Conservation (phyloP, 2,797 vertebrate species). For the Peromyscus attwateri region DNA sequence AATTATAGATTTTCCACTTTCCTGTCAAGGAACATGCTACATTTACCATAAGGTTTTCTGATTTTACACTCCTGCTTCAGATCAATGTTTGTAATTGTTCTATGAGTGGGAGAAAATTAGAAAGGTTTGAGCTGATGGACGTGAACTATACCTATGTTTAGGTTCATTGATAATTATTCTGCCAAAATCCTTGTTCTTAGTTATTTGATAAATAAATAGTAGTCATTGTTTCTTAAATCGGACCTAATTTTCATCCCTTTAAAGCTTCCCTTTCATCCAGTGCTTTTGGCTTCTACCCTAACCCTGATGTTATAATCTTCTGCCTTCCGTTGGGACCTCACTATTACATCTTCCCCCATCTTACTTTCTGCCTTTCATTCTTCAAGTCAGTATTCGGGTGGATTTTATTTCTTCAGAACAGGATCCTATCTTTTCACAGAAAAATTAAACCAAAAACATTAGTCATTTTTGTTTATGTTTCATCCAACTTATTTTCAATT, state of each 20-base stretch:
- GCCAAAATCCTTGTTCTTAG: conserved; percentile 6
- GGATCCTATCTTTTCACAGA: neutral
- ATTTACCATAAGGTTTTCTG: conserved; percentile 19
- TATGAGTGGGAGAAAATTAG: conserved; percentile 21
- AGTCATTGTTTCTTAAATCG: neutral
- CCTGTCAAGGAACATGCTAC: neutral
- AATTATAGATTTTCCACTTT: conserved; percentile 40
- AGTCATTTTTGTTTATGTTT: conserved; percentile 40
- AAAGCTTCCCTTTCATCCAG: neutral
- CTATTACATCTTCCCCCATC: neutral
- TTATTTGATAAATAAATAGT: conserved; percentile 36
- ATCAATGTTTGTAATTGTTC: conserved; percentile 11
- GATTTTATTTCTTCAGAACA: conserved; percentile 54
- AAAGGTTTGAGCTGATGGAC: neutral
- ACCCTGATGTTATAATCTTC: neutral
- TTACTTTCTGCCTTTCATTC: conserved; percentile 2
- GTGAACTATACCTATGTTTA: neutral
- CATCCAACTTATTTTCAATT: neutral
- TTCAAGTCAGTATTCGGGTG: neutral
- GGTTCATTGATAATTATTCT: neutral
- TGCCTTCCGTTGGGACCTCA: neutral
- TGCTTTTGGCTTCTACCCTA: neutral
- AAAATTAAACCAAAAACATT: conserved; percentile 21
- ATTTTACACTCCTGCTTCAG: neutral
- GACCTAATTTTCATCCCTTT: neutral